Evolutionary conservation across 2,113 vertebrate species (phyloP), one percentile per base, ranked within the genome.

Genomic region (Stomatorhinus ivindoensis): DNA sequence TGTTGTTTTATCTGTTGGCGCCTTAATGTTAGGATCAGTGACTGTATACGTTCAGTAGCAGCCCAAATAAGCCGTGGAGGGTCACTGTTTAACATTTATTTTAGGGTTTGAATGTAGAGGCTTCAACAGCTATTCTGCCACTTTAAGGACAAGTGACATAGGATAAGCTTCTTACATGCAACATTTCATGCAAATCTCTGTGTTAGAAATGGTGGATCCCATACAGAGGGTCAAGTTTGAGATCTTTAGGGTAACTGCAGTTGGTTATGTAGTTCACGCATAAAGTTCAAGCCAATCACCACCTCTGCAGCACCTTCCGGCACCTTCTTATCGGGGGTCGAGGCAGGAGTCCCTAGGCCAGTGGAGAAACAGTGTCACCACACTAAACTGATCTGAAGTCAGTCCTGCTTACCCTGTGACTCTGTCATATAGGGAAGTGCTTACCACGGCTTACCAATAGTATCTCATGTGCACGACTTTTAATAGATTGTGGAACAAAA

Each of bases 401-500:
- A 39, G 69, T 76, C 11, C 69, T 76, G 69, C 69, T 76, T 76
- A 35, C 35, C 13, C 35, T 39, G 69, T 17, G 13, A 39, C 35
- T 7, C 73, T 42, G 15, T 80, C 15, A 42, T 19, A 42, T 17
- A 42, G 73, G 73, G 73, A 80, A 80, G 73, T 42, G 13, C 35
- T 80, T 42, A 19, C 73, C 69, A 76, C n/a, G 5, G 31, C 15
- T 76, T 31, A 39, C 73, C 73, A 80, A 35, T 42, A 42, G 31
- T 15, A 42, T 80, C 73, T 80, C 73, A 80, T 39, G 73, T 7
- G 73, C 73, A 80, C 15, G 0, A 80, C 73, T 80, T 80, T 84
- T 47, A 47, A 47, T 84, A 47, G 82, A 84, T 84, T 84, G 44
- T 84, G 82, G 82, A 80, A 80, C 73, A 39, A 80, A 80, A 80